These are phyloP conservation scores for Stenotaenia linearis DNA, from an alignment of 2,888 invertebrate species.

Conservation along the genomic window DNA sequence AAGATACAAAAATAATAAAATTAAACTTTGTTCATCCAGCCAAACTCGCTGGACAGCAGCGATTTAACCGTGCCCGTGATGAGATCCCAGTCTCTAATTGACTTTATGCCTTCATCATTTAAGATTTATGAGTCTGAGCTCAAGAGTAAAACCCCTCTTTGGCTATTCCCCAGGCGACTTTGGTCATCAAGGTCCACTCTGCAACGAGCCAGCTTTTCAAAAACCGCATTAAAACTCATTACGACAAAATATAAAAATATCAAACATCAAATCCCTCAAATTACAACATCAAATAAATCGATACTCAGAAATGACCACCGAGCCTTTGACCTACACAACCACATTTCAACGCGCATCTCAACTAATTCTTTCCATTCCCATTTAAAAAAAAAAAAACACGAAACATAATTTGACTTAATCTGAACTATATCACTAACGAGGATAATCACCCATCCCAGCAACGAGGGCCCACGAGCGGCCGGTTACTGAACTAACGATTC, in stretches of 20 bases:
- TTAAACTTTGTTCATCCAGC: background rate
- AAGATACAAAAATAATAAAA: slow-evolving; percentile 2
- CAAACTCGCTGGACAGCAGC: background rate
- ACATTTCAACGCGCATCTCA: background rate
- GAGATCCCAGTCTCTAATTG: slow-evolving; percentile 11
- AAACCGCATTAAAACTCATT: slow-evolving; percentile 13
- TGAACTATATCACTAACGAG: background rate
- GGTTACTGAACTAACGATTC: background rate
- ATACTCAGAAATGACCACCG: background rate
- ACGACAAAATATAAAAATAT: background rate
- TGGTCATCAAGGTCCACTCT: slow-evolving; percentile 1
- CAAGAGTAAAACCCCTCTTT: slow-evolving; percentile 2
- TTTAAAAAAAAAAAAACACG: background rate
- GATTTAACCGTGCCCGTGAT: slow-evolving; percentile 2
- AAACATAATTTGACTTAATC: background rate
- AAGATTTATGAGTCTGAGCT: slow-evolving; percentile 11
- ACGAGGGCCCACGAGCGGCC: background rate
- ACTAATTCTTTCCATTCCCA: background rate
- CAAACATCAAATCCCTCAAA: background rate
- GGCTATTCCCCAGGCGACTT: background rate
- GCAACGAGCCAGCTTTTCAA: background rate
- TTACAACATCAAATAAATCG: background rate
- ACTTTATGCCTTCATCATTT: slow-evolving; percentile 19
- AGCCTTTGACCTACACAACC: background rate
- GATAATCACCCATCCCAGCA: background rate